A percentile compares a stretch with the other conserved stretches of the same genome.
Evolutionary conservation across 1,140 invertebrate genomes (phyloP).

Genomic region (Subanguina moxae): DNA sequence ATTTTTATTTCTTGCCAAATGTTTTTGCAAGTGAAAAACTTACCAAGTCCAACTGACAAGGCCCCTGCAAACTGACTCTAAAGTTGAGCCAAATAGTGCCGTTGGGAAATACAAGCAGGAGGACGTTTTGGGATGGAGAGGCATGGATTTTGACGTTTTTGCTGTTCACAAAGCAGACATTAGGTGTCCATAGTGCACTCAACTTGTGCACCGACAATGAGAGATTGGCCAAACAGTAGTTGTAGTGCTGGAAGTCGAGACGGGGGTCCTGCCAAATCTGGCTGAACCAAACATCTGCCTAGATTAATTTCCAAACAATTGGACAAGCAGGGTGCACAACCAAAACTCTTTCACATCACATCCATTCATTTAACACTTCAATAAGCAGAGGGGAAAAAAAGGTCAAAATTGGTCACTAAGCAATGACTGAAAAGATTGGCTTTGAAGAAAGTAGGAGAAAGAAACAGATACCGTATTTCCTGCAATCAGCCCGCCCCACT

Average conservation of each 20-base stretch:
- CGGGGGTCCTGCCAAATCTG: constrained; percentile 54
- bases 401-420: too few species aligned
- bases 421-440: too few species aligned
- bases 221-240: constrained; percentile 55
- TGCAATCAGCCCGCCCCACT: too few species aligned
- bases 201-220: constrained; percentile 53
- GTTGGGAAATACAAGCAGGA: constrained; percentile 54
- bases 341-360: too few species aligned
- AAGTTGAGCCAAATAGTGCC: constrained; percentile 55
- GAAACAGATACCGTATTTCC: too few species aligned
- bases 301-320: too few species aligned
- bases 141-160: constrained; percentile 58
- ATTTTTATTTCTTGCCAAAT: neutral
- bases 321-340: too few species aligned
- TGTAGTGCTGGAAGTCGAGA: constrained; percentile 49
- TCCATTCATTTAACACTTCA: too few species aligned
- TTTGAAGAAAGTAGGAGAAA: too few species aligned
- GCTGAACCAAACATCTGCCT: constrained; percentile 54
- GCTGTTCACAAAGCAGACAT: constrained; percentile 50
- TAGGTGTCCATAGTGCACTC: constrained; percentile 53
- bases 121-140: constrained; percentile 53
- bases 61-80: constrained; percentile 47
- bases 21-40: neutral
- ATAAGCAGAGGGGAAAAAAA: too few species aligned
- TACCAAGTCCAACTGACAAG: constrained; percentile 49